phyloP scores from a whole-genome alignment of 1,140 invertebrate species.

The Scylla paramamosain region DNA sequence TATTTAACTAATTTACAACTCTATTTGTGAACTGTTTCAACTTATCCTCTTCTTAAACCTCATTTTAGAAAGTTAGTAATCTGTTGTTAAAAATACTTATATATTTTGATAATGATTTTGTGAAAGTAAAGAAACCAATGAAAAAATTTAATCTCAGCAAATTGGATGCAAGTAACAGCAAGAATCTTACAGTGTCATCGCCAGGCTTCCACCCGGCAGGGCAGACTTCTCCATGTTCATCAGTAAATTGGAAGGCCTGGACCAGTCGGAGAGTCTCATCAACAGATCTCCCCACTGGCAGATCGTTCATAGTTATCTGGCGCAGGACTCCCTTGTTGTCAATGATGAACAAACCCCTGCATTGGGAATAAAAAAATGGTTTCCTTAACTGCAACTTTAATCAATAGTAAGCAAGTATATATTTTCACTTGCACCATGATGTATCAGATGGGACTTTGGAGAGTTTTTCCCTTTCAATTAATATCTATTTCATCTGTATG shows the following conservation, averaged over 20 bases:
- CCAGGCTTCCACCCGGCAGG: slow-evolving; percentile 85
- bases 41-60: no score
- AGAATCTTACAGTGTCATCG: slow-evolving; percentile 85
- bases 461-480: no score
- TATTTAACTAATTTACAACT: no score
- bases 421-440: no score
- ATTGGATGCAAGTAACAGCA: not conserved
- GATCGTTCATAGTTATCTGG: slow-evolving; percentile 87
- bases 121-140: not conserved
- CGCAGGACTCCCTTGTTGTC: slow-evolving; percentile 85
- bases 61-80: no score
- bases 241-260: slow-evolving; percentile 96
- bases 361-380: slow-evolving; percentile 59
- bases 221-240: slow-evolving; percentile 91
- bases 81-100: no score
- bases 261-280: slow-evolving; percentile 95
- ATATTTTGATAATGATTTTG: no score
- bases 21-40: no score
- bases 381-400: not conserved
- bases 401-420: not conserved
- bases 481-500: no score
- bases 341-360: slow-evolving; percentile 87
- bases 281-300: slow-evolving; percentile 89
- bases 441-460: no score
- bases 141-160: not conserved